Conservation (phyloP, 2,797 vertebrate species). For the Austrolebias charrua region DNA sequence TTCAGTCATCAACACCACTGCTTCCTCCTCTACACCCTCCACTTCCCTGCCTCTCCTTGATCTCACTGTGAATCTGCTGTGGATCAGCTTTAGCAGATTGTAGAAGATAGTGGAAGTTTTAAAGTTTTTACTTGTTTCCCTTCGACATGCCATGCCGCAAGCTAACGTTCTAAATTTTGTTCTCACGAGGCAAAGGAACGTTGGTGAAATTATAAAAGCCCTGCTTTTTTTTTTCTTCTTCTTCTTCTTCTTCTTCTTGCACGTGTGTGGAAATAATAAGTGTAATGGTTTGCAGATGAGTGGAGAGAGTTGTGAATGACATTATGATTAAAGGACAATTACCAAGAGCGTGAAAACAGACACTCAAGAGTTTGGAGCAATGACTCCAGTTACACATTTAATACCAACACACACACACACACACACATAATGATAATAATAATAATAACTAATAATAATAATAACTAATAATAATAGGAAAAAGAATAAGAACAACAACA, state of each 20-base stretch:
- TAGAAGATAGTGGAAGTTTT: conserved; percentile 46
- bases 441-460: conserved; percentile 60
- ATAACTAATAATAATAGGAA: conserved; percentile 15
- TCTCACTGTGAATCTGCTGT: conserved; percentile 56
- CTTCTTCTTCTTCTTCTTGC: conserved; percentile 11
- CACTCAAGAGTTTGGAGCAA: conserved; percentile 71
- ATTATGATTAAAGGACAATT: conserved; percentile 83
- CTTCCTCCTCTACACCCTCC: conserved; percentile 19
- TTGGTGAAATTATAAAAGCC: conserved; percentile 63
- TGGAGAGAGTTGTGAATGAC: conserved; percentile 81
- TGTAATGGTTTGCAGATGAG: conserved; percentile 85
- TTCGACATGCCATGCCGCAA: conserved; percentile 58
- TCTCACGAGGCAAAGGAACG: conserved; percentile 66
- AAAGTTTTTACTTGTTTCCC: conserved; percentile 30
- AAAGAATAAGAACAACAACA: too few species aligned
- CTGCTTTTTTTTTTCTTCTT: not conserved
- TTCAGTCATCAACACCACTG: conserved; percentile 56
- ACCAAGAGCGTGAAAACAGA: conserved; percentile 77
- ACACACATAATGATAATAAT: conserved; percentile 23
- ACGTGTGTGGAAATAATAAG: conserved; percentile 83
- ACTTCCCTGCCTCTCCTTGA: conserved; percentile 58
- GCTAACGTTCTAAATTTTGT: conserved; percentile 71
- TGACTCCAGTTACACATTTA: conserved; percentile 75
- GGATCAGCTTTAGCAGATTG: conserved; percentile 34
- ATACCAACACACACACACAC: conserved; percentile 51